Evolutionary conservation across 2,113 vertebrate species (phyloP).

Genomic region (Tetraodon nigroviridis): DNA sequence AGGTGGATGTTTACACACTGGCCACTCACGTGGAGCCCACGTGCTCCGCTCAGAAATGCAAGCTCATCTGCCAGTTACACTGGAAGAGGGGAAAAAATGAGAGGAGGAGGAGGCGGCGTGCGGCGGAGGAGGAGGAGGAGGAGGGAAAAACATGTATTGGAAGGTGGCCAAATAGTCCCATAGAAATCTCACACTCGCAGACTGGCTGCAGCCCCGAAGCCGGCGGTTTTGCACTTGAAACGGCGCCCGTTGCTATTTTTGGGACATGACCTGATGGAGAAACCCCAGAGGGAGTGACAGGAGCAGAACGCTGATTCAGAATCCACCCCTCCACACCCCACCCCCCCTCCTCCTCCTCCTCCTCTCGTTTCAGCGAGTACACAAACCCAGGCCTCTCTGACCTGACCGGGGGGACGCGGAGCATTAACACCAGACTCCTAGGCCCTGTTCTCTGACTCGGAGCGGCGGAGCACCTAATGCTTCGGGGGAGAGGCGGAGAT

Average conservation of each 20-base stretch:
- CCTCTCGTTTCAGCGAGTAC: slow-evolving; percentile 10
- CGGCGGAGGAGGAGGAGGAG: slow-evolving; percentile 1
- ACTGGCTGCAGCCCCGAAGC: slow-evolving; percentile 90
- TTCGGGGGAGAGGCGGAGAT: slow-evolving; percentile 20
- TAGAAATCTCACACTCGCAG: slow-evolving; percentile 89
- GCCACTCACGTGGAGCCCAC: slow-evolving; percentile 86
- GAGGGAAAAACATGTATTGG: slow-evolving; percentile 73
- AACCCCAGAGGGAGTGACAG: slow-evolving; percentile 87
- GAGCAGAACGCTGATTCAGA: slow-evolving; percentile 72
- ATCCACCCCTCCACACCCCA: slow-evolving; percentile 18
- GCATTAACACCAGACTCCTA: not conserved
- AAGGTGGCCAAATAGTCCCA: slow-evolving; percentile 90
- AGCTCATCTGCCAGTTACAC: slow-evolving; percentile 92
- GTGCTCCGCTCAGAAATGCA: slow-evolving; percentile 80
- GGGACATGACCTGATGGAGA: slow-evolving; percentile 90
- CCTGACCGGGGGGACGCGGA: slow-evolving; percentile 5
- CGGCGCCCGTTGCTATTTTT: slow-evolving; percentile 92
- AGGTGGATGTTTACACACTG: slow-evolving; percentile 72
- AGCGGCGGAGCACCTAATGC: not conserved
- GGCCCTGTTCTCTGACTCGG: not conserved
- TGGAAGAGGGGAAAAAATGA: slow-evolving; percentile 67
- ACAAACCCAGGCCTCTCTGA: slow-evolving; percentile 32
- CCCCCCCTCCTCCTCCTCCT: slow-evolving; percentile 27
- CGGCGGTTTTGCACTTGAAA: slow-evolving; percentile 92
- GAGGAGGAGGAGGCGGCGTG: slow-evolving; percentile 11